These are phyloP conservation scores for Agrotis ipsilon DNA, from an alignment of 2,888 invertebrate species.

Conservation along the genomic window DNA sequence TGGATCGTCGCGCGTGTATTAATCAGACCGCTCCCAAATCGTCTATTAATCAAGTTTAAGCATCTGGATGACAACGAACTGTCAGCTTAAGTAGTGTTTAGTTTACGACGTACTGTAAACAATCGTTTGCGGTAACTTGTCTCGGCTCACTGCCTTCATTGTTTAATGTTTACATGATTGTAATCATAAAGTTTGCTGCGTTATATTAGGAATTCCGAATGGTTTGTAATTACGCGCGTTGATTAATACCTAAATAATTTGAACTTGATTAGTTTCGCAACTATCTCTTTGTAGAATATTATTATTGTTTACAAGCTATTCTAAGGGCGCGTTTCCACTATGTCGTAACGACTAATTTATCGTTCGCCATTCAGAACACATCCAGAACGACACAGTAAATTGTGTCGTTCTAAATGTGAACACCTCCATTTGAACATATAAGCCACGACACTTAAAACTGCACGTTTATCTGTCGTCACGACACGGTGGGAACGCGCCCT, in stretches of 20 bases:
- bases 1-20: constrained; percentile 81
- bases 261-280: constrained; percentile 39
- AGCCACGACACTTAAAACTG: too few species aligned
- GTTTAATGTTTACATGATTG: constrained; percentile 83
- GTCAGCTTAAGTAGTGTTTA: constrained; percentile 90
- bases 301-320: too few species aligned
- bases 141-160: constrained; percentile 81
- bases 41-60: constrained; percentile 90
- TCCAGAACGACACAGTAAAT: too few species aligned
- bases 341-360: too few species aligned
- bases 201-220: constrained; percentile 47
- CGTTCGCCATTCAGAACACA: too few species aligned
- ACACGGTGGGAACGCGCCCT: too few species aligned
- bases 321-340: too few species aligned
- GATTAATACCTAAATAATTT: constrained; percentile 43
- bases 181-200: constrained; percentile 71
- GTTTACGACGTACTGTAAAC: constrained; percentile 85
- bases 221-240: constrained; percentile 41
- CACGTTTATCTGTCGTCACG: too few species aligned
- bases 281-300: constrained; percentile 1
- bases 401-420: too few species aligned
- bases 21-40: constrained; percentile 86
- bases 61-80: constrained; percentile 89
- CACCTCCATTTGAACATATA: too few species aligned
- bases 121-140: constrained; percentile 84